These are phyloP conservation scores for Drosophila nigricruria DNA, from an alignment of 2,888 invertebrate species.

Conservation along the genomic window DNA sequence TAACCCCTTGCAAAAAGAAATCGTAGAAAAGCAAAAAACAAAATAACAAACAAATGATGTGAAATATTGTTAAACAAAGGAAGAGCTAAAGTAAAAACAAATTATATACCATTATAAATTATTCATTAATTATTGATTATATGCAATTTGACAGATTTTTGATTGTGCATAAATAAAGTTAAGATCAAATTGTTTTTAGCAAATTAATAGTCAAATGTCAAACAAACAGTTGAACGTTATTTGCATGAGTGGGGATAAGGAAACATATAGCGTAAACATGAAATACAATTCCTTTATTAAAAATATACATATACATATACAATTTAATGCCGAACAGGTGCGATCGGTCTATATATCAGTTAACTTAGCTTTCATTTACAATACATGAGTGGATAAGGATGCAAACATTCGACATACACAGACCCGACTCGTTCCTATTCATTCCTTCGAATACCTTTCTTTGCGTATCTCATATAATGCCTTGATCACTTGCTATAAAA, in stretches of 20 bases:
- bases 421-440: constrained; percentile 38
- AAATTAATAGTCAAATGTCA: constrained; percentile 23
- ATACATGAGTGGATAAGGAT: constrained; percentile 49
- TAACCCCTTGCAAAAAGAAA: constrained; percentile 42
- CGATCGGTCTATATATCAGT: constrained; percentile 62
- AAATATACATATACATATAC: constrained; percentile 37
- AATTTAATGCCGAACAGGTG: constrained; percentile 53
- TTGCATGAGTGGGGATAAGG: constrained; percentile 5
- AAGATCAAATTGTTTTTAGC: constrained; percentile 68
- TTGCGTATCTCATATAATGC: constrained; percentile 16
- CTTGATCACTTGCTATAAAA: constrained; percentile 20
- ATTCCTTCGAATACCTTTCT: constrained; percentile 37
- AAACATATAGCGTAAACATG: constrained; percentile 22
- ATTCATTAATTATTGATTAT: constrained; percentile 38
- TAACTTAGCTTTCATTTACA: constrained; percentile 66
- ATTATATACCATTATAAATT: constrained; percentile 55
- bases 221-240: constrained; percentile 4
- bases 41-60: constrained; percentile 45
- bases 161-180: constrained; percentile 64
- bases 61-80: constrained; percentile 76
- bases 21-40: constrained; percentile 22
- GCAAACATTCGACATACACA: constrained; percentile 12
- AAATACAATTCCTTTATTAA: constrained; percentile 53
- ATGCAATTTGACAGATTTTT: constrained; percentile 50
- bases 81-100: constrained; percentile 45